phyloP scores from a whole-genome alignment of 37 sponge, comb jelly and placozoan genomes.

The Oscarella lobularis region DNA sequence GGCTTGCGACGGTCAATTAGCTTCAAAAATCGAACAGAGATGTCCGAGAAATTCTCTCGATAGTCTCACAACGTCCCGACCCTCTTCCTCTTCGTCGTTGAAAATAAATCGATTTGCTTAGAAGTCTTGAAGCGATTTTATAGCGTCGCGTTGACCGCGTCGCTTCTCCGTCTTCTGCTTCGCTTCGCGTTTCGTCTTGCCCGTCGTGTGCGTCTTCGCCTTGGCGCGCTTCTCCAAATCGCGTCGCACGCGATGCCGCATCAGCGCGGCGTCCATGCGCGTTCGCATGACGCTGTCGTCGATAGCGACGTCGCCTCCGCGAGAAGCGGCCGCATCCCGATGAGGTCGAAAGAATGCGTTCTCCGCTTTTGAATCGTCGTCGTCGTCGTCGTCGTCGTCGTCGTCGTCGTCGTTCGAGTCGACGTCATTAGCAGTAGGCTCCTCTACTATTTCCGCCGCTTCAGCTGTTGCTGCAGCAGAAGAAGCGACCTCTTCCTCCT shows the following conservation, averaged over 20 bases:
- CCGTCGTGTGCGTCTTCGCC: background rate
- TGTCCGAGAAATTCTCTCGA: background rate
- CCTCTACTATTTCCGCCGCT: background rate
- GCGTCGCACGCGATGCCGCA: background rate
- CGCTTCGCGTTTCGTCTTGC: background rate
- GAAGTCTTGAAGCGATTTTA: too few relatives aligned
- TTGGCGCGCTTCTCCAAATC: background rate
- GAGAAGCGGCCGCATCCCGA: background rate
- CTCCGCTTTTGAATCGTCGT: background rate
- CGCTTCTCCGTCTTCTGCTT: background rate
- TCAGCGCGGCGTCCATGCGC: background rate
- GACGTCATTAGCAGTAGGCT: too few relatives aligned
- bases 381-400: background rate
- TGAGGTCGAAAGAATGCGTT: background rate
- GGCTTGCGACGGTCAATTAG: conserved; percentile 54
- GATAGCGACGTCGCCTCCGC: background rate
- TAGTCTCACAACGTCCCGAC: background rate
- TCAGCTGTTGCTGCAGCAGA: background rate
- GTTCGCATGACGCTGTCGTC: background rate
- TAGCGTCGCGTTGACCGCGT: background rate
- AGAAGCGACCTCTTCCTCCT: background rate
- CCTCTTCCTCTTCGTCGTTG: too few relatives aligned
- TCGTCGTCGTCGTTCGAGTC: background rate
- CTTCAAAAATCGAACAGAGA: background rate
- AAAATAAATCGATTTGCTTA: too few relatives aligned